These are phyloP conservation scores for Diceros bicornis DNA, from an alignment of 2,797 vertebrate genomes.

Conservation along the genomic window DNA sequence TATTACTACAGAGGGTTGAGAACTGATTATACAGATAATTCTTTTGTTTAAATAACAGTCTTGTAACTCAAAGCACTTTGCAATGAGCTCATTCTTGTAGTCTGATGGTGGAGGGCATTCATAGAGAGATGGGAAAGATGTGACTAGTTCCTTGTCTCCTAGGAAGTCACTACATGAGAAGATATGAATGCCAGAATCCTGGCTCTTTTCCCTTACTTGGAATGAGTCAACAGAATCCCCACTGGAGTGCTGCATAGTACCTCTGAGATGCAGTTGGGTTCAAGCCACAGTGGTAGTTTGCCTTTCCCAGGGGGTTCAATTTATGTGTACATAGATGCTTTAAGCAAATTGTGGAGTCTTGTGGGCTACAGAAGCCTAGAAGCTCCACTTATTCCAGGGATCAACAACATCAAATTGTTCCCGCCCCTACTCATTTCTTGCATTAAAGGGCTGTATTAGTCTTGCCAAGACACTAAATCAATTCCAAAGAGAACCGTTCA, in stretches of 20 bases:
- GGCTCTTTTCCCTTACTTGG: neutral
- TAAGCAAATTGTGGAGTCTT: slow-evolving; percentile 16
- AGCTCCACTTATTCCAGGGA: slow-evolving; percentile 59
- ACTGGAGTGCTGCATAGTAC: neutral
- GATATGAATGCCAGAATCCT: neutral
- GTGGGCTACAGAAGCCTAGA: neutral
- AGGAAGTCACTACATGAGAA: neutral
- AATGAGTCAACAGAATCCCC: neutral
- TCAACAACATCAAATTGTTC: slow-evolving; percentile 58
- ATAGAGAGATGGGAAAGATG: neutral
- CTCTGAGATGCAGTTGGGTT: neutral
- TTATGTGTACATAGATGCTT: neutral
- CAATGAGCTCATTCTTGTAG: neutral
- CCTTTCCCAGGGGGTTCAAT: neutral
- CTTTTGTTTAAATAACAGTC: neutral
- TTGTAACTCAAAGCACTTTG: slow-evolving; percentile 1
- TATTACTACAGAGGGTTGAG: neutral
- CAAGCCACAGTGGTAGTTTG: neutral
- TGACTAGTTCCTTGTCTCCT: neutral
- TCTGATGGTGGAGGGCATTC: neutral
- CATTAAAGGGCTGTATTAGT: slow-evolving; percentile 74
- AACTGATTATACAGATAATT: neutral
- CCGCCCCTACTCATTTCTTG: slow-evolving; percentile 62
- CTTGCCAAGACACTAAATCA: slow-evolving; percentile 73
- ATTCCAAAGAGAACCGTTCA: slow-evolving; percentile 73